Percentiles rank a stretch among this genome's conserved stretches.
These are phyloP conservation scores for Drosophila biarmipes DNA, from an alignment of 1,140 invertebrate genomes.

Conservation along the genomic window DNA sequence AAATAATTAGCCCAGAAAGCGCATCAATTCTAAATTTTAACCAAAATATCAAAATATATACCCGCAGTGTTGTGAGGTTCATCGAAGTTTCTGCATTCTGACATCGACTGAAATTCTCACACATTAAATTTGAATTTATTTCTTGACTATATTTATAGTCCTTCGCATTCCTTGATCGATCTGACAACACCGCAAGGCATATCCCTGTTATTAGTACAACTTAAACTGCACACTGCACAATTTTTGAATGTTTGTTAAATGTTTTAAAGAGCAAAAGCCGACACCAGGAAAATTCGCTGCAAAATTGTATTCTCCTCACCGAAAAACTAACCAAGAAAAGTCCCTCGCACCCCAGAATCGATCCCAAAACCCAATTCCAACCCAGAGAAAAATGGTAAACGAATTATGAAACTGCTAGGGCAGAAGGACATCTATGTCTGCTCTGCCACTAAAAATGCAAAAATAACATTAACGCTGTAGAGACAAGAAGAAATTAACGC, in stretches of 20 bases:
- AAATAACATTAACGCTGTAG: conserved; percentile 75
- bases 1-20: conserved; percentile 55
- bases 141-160: background rate
- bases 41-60: conserved; percentile 46
- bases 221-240: conserved; percentile 81
- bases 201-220: conserved; percentile 78
- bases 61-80: conserved; percentile 6
- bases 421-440: conserved; percentile 56
- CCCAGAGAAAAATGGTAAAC: conserved; percentile 74
- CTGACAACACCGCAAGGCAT: conserved; percentile 20
- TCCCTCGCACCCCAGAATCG: conserved; percentile 14
- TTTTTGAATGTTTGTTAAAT: conserved; percentile 82
- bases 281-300: conserved; percentile 60
- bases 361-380: conserved; percentile 4
- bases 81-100: background rate
- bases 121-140: background rate
- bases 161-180: background rate
- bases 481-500: conserved; percentile 69
- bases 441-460: conserved; percentile 69
- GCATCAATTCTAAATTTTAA: conserved; percentile 40
- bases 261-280: conserved; percentile 57
- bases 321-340: conserved; percentile 11
- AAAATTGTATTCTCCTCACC: conserved; percentile 74
- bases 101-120: background rate
- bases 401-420: conserved; percentile 75